These are phyloP conservation scores for Aurelia coerulea DNA, from an alignment of 30 jellyfish, hydroid and myxozoan species.

Conservation along the genomic window DNA sequence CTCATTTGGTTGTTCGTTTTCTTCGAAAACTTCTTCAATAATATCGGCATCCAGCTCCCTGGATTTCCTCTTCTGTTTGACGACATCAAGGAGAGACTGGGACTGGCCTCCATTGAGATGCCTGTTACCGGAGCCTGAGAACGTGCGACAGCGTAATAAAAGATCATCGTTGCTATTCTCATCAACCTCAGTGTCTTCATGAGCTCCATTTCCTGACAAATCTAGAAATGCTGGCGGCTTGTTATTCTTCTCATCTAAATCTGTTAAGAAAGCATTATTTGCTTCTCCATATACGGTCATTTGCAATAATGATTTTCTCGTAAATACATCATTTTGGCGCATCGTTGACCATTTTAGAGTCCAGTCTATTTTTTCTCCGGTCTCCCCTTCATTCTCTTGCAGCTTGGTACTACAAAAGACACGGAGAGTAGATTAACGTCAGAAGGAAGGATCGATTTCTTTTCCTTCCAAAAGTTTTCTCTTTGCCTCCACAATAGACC, in stretches of 20 bases:
- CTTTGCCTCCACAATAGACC: too few species aligned
- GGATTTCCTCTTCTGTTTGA: conserved; percentile 11
- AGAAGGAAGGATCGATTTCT: too few species aligned
- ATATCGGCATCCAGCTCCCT: background rate
- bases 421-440: background rate
- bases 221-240: background rate
- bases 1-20: background rate
- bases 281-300: conserved; percentile 29
- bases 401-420: background rate
- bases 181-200: conserved; percentile 8
- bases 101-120: background rate
- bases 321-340: background rate
- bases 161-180: conserved; percentile 1
- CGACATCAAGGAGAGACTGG: conserved; percentile 23
- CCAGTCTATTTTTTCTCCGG: background rate
- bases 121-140: conserved; percentile 1
- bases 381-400: background rate
- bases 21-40: background rate
- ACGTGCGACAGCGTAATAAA: conserved; percentile 23
- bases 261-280: conserved; percentile 9
- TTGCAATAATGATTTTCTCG: conserved; percentile 2
- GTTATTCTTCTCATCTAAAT: background rate
- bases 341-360: conserved; percentile 12
- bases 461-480: background rate
- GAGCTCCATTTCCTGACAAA: background rate